Evolutionary conservation across 2,113 vertebrate species (phyloP).

Genomic region (Grantiella picta): DNA sequence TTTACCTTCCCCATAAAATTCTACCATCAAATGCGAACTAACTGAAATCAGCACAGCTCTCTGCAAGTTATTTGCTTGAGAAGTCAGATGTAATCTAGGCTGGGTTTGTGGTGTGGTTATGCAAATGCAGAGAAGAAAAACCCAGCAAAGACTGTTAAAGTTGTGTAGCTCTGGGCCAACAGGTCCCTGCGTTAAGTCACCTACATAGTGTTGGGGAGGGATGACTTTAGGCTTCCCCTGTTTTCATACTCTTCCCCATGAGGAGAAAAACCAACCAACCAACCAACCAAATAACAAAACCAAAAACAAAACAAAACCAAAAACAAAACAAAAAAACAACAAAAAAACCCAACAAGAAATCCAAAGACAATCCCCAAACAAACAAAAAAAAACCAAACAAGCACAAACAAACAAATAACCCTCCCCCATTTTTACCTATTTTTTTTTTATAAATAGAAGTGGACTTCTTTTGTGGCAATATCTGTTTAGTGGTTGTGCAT

Average conservation of each 20-base stretch:
- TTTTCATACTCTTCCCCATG: background rate
- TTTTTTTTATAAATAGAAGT: background rate
- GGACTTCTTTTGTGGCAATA: background rate
- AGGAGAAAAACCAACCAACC: background rate
- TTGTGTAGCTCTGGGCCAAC: background rate
- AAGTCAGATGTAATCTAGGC: background rate
- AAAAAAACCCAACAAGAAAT: too few relatives aligned
- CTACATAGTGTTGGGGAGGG: background rate
- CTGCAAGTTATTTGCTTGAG: background rate
- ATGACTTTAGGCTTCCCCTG: background rate
- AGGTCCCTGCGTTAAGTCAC: background rate
- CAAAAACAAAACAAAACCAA: background rate
- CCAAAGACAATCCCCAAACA: too few relatives aligned
- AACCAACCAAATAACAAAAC: background rate
- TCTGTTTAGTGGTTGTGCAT: background rate
- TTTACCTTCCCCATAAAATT: background rate
- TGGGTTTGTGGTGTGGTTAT: background rate
- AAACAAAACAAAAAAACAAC: background rate
- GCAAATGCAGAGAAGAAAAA: background rate
- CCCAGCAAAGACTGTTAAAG: background rate
- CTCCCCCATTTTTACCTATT: background rate
- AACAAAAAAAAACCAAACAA: background rate
- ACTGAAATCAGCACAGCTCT: background rate
- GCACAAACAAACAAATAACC: background rate
- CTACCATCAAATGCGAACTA: background rate